Evolutionary conservation across 2,797 vertebrate species (phyloP).

Genomic region (Tauraco hartlaubi): DNA sequence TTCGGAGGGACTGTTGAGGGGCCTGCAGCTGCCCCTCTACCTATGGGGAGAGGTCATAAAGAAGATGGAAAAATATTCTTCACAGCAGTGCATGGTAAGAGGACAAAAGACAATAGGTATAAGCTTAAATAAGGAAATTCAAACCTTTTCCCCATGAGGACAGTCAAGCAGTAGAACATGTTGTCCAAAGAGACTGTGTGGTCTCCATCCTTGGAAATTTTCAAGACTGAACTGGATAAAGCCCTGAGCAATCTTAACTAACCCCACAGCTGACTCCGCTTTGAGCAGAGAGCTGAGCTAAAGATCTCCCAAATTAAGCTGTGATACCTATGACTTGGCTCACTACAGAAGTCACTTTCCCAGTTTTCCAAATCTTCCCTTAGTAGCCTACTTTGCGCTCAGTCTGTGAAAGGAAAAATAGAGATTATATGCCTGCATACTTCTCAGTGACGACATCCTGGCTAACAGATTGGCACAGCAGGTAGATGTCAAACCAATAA

Average conservation of each 20-base stretch:
- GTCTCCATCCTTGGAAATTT: background rate
- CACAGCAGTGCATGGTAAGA: background rate
- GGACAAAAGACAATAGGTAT: background rate
- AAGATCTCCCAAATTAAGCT: background rate
- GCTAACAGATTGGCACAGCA: conserved; percentile 61
- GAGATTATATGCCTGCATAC: background rate
- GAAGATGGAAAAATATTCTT: background rate
- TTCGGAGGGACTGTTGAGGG: background rate
- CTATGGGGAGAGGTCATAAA: background rate
- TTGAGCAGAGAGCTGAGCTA: background rate
- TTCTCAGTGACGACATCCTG: background rate
- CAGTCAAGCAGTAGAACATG: background rate
- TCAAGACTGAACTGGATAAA: background rate
- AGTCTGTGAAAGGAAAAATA: background rate
- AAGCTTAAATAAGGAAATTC: background rate
- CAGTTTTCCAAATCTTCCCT: background rate
- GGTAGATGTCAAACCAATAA: conserved; percentile 33
- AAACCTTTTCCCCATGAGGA: background rate
- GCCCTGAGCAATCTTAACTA: background rate
- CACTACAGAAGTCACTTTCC: background rate
- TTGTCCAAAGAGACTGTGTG: background rate
- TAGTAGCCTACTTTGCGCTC: background rate
- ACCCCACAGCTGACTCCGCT: background rate
- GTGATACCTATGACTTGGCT: background rate
- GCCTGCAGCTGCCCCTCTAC: rapidly evolving